Base-by-base conservation (phyloP, 2,113 vertebrate species). In the Anoplopoma fimbria region DNA sequence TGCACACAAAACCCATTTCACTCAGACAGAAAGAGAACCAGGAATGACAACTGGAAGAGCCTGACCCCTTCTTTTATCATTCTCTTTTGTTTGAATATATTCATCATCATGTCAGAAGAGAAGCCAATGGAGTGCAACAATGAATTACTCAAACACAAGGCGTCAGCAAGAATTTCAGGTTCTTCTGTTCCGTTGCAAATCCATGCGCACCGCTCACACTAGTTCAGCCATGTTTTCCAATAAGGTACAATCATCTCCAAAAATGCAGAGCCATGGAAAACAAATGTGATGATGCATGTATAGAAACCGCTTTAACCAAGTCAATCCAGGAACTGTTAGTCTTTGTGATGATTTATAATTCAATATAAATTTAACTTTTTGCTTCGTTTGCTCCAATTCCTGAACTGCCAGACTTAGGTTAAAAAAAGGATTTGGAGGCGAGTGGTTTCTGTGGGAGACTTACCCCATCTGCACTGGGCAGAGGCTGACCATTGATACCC, bases 391-490 rank as follows among this genome's bases (percentile, higher is more conserved):
- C 29, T 70, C 8, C 17, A 72, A 33, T 74, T 88, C 29, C 51
- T 53, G 27, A 79, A 82, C 64, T 68, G 67, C 79, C 12, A 42
- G 45, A 73, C 34, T 72, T 25, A 6, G 33, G n/a, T 25, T 25
- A 3, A 71, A 63, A 15, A 55, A 57, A 62, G 15, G 29, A 40
- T 6, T 34, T 47, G 12, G 4, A 7, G 10, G 42, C 0, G 1
- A 23, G 14, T 7, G 51, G 17, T 33, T 72, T 69, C 34, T 40
- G 57, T 45, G 12, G 45, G 55, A 82, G 34, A 96, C 97, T 98
- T 94, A 99, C 98, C 94, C 96, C 97, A 36, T 98, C 97, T 0
- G 88, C 92, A 83, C 90, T 62, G 40, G 91, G 67, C 73, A 91
- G 82, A 42, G 93, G 90, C 27, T 95, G 93, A 10, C 93, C 93